Base-by-base conservation (phyloP, 1,140 invertebrate genomes). In the Copidosoma floridanum region DNA sequence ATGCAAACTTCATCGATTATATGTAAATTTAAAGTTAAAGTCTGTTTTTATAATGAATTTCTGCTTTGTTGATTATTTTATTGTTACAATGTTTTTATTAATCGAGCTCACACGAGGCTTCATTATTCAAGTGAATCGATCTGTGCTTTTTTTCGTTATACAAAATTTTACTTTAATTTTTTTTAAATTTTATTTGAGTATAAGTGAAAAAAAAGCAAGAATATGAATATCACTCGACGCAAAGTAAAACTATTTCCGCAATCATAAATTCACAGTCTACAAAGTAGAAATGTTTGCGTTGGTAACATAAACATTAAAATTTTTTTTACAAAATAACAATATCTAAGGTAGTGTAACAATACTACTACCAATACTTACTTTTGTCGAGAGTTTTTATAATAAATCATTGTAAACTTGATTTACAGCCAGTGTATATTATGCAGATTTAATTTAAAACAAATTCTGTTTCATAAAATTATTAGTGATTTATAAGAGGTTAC, bases 31-130 rank as follows among this genome's bases (percentile, higher is more conserved):
- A 20, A 38, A 38, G 5, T 57, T 47, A 61, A 32, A 32, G 60
- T 52, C 44, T 56, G 21, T 55, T 50, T 56, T 62, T 32, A 50
- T 40, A 56, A 41, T 52, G 24, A 37, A 43, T 38, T 18, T 55
- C 38, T 54, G 26, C 43, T 62, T 61, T 41, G 52, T 61, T 61
- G 8, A 55, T 61, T 50, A 61, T 55, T 61, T 61, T 55, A 55
- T 56, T 61, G 52, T 61, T 61, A 61, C 29, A 16, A 40, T 40
- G 29, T 52, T 52, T 53, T 24, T 11, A 18, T 47, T 32, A 18
- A 40, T 52, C 21, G n/a, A 18, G 16, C 29, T 53, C 24, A 40
- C 40, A 29, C 16, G 20, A 16, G 24, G 29, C 6, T 54, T 54
- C 48, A 53, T 46, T 46, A 40, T 48, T 50, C 14, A 47, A 61